phyloP scores from a whole-genome alignment of 2,888 invertebrate genomes.

The Heliothis peltigera region DNA sequence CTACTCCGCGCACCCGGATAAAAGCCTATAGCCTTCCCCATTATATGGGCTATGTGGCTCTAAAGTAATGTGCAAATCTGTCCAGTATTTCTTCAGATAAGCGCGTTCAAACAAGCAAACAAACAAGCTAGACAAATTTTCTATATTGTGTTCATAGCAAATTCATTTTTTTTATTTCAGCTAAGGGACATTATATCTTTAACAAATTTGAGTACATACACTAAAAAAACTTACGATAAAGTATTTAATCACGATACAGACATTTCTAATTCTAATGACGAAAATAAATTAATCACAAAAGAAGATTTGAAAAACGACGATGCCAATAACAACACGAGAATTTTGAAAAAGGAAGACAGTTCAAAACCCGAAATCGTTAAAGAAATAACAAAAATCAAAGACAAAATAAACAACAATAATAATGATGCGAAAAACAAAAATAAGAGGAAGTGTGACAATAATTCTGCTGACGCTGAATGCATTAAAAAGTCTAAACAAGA shows the following conservation, averaged over 20 bases:
- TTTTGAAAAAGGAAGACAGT: background rate
- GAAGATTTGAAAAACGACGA: background rate
- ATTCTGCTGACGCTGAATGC: background rate
- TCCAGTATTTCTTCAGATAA: too few relatives aligned
- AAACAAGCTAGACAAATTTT: too few relatives aligned
- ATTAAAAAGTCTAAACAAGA: background rate
- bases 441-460: background rate
- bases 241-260: background rate
- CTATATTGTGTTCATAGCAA: too few relatives aligned
- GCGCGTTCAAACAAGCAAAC: too few relatives aligned
- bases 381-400: background rate
- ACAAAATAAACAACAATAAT: background rate
- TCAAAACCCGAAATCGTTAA: background rate
- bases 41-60: too few relatives aligned
- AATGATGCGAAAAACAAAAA: background rate
- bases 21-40: too few relatives aligned
- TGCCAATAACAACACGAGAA: background rate
- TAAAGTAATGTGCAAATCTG: too few relatives aligned
- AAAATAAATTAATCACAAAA: background rate
- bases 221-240: background rate
- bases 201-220: background rate
- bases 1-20: too few relatives aligned
- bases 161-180: background rate
- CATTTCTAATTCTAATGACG: background rate
- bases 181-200: background rate